These are phyloP conservation scores for Lycaena phlaeas DNA, from an alignment of 2,888 invertebrate species.

Conservation along the genomic window DNA sequence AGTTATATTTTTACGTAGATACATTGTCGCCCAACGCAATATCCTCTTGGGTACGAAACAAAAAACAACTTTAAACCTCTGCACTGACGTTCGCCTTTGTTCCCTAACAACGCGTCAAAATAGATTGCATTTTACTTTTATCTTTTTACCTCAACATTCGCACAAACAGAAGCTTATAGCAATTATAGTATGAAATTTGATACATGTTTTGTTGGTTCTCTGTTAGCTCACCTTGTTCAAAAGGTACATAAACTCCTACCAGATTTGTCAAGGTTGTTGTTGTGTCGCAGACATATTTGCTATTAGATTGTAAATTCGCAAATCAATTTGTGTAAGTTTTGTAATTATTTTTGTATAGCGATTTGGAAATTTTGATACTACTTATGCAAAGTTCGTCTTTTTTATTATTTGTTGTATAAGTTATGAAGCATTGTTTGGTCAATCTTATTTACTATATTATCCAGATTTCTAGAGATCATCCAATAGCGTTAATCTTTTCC, in stretches of 20 bases:
- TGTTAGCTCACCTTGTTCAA: slow-evolving; percentile 1
- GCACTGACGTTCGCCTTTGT: slow-evolving; percentile 11
- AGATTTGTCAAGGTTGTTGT: slow-evolving; percentile 31
- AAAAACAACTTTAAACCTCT: slow-evolving; percentile 7
- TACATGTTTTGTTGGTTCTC: neutral
- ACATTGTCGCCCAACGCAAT: slow-evolving; percentile 15
- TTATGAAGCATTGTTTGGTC: too few species aligned
- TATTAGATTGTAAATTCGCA: slow-evolving; percentile 38
- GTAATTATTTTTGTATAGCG: neutral
- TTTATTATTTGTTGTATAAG: too few species aligned
- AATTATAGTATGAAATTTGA: neutral
- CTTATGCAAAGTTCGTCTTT: too few species aligned
- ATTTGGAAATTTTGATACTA: too few species aligned
- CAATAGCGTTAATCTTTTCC: too few species aligned
- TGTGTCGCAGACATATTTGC: slow-evolving; percentile 31
- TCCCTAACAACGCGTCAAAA: slow-evolving; percentile 9
- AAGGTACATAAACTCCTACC: slow-evolving; percentile 7
- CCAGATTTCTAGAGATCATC: too few species aligned
- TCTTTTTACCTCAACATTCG: neutral
- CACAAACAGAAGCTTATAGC: neutral
- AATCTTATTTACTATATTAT: too few species aligned
- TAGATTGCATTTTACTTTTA: slow-evolving; percentile 9
- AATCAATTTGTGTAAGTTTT: neutral
- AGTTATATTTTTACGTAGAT: slow-evolving; percentile 9
- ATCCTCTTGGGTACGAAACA: slow-evolving; percentile 11